A percentile compares a stretch with the other conserved stretches of the same genome.
phyloP scores from a whole-genome alignment of 1,140 invertebrate genomes.

The Diploscapter pachys region DNA sequence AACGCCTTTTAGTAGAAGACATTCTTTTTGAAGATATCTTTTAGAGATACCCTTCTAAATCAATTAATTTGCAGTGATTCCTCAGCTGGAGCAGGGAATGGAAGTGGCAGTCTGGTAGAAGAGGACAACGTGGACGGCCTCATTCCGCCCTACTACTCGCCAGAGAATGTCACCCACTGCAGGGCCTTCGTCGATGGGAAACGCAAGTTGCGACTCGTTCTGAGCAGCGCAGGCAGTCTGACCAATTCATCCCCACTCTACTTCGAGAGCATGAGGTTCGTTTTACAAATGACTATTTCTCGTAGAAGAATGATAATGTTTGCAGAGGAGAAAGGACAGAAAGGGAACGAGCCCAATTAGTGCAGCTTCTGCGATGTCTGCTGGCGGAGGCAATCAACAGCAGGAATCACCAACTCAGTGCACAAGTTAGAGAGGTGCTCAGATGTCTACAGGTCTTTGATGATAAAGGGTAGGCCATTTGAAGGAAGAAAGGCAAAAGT shows the following conservation, averaged over 20 bases:
- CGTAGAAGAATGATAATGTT: conserved; percentile 1
- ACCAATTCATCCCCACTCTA: background rate
- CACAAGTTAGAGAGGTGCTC: conserved; percentile 81
- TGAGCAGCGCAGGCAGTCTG: conserved; percentile 69
- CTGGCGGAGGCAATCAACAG: conserved; percentile 82
- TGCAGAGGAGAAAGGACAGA: conserved; percentile 26
- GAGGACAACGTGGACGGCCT: background rate
- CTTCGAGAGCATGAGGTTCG: conserved; percentile 7
- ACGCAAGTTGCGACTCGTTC: conserved; percentile 81
- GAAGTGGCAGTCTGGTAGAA: background rate
- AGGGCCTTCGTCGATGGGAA: conserved; percentile 79
- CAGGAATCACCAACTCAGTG: conserved; percentile 74
- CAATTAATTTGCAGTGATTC: background rate
- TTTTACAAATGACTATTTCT: background rate
- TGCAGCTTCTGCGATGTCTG: conserved; percentile 65
- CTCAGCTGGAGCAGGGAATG: conserved; percentile 2
- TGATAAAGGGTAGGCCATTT: conserved; percentile 65
- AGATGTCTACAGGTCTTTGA: conserved; percentile 76
- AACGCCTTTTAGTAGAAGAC: too few relatives aligned
- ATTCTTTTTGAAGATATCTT: background rate
- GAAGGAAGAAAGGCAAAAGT: too few relatives aligned
- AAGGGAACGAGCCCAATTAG: conserved; percentile 43
- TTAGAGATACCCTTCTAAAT: too few relatives aligned
- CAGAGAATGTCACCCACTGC: conserved; percentile 63
- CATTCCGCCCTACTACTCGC: conserved; percentile 65